Evolutionary conservation across 2,797 vertebrate species (phyloP), one percentile per base, ranked within the genome.

Genomic region (Enteromius radiatus): DNA sequence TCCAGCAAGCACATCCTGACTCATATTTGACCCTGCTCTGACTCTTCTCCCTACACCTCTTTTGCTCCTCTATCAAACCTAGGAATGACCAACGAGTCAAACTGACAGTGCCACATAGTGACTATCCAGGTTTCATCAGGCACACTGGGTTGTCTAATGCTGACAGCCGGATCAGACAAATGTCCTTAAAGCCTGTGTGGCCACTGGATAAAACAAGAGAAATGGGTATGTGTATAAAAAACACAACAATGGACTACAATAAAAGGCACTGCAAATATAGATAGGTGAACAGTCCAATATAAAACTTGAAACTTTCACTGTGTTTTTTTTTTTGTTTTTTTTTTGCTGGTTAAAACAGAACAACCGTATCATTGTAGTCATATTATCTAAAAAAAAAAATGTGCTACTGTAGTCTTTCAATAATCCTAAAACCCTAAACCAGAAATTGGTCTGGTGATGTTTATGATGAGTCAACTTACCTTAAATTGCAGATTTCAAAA

Each of bases 21-120:
- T 80, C 81, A 80, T 76, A 26, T 23, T 11, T 47, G 73, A 71
- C 85, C 54, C 59, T 80, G 71, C 26, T n/a, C 28, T 47, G 49
- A 56, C 49, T 75, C 17, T 26, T 81, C 69, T 59, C 6, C 38
- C 3, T 52, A 26, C 28, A 52, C 45, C 47, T 73, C 28, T 12
- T 61, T 80, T 69, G 26, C 67, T 43, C 23, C 43, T 52, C 28
- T 45, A 73, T 73, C 70, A n/a, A 70, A 45, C 23, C 15, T 52
- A 33, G 47, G 47, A 73, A 52, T 52, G 70, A 33, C 45, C 45
- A 73, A 52, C 17, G 19, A 49, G 49, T 73, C 47, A 73, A 45
- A 73, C 47, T 73, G 47, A 52, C 47, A 73, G 6, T 73, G 45
- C 47, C 47, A 52, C 70, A 21, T 73, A 73, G 47, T 52, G 45